Evolutionary conservation across 2,888 invertebrate genomes (phyloP).

Genomic region (Parnassius smintheus): DNA sequence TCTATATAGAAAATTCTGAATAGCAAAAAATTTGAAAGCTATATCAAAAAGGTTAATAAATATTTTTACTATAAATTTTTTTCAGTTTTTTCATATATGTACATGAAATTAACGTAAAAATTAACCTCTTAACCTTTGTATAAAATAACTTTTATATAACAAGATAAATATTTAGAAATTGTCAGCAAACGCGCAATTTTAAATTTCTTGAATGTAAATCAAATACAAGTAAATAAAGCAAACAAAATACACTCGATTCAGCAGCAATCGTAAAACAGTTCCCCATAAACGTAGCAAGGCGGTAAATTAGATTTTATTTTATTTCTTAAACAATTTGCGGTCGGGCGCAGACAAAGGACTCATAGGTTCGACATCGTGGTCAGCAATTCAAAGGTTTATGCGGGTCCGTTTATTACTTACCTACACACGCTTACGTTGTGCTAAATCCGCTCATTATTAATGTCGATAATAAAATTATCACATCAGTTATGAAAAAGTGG

Average conservation of each 20-base stretch:
- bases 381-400: slow-evolving; percentile 80
- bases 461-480: slow-evolving; percentile 30
- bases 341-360: slow-evolving; percentile 73
- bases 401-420: slow-evolving; percentile 76
- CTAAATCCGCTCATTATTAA: slow-evolving; percentile 30
- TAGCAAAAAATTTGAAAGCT: no score
- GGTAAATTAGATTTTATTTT: slow-evolving; percentile 80
- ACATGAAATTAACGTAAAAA: no score
- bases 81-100: no score
- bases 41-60: no score
- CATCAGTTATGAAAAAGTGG: background rate
- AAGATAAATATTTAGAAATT: slow-evolving; percentile 1
- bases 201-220: slow-evolving; percentile 53
- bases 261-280: slow-evolving; percentile 69
- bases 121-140: no score
- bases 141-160: no score
- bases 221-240: slow-evolving; percentile 62
- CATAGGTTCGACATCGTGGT: slow-evolving; percentile 73
- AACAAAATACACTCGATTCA: slow-evolving; percentile 60
- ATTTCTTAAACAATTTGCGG: slow-evolving; percentile 80
- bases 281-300: slow-evolving; percentile 73
- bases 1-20: no score
- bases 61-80: no score
- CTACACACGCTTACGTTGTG: slow-evolving; percentile 50
- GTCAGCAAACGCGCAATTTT: slow-evolving; percentile 14